phyloP scores from a whole-genome alignment of 1,140 invertebrate species.

The Trissolcus basalis region DNA sequence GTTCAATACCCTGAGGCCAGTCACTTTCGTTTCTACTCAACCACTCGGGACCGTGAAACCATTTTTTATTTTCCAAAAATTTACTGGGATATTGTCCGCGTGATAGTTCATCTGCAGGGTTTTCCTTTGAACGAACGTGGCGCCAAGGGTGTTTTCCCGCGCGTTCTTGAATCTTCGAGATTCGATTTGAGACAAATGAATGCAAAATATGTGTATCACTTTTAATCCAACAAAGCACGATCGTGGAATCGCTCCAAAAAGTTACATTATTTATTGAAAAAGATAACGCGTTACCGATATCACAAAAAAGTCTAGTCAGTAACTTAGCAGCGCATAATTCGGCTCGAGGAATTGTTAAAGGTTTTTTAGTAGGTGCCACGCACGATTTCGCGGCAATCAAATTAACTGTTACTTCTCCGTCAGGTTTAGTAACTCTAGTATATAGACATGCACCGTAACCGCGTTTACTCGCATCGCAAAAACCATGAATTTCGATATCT shows the following conservation, averaged over 20 bases:
- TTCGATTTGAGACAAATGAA: background rate
- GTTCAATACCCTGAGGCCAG: background rate
- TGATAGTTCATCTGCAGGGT: background rate
- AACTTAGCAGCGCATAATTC: conserved; percentile 2
- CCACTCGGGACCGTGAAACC: conserved; percentile 9
- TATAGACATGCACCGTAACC: conserved; percentile 20
- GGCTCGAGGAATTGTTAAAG: conserved; percentile 3
- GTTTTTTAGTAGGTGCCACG: conserved; percentile 10
- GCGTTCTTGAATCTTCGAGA: background rate
- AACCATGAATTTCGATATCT: conserved; percentile 22
- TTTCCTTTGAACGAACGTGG: background rate
- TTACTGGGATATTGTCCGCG: conserved; percentile 12
- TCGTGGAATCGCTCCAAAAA: conserved; percentile 15
- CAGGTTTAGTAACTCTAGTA: conserved; percentile 6
- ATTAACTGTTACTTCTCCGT: background rate
- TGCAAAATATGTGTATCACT: background rate
- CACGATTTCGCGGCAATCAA: conserved; percentile 15
- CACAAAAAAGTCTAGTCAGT: background rate
- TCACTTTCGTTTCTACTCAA: background rate
- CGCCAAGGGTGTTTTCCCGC: background rate
- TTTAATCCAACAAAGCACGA: background rate
- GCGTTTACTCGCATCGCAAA: conserved; percentile 3
- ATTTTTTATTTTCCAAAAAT: background rate
- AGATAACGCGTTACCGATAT: no score
- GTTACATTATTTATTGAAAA: conserved; percentile 1